phyloP scores from a whole-genome alignment of 2,113 vertebrate genomes.

The Holacanthus passer region DNA sequence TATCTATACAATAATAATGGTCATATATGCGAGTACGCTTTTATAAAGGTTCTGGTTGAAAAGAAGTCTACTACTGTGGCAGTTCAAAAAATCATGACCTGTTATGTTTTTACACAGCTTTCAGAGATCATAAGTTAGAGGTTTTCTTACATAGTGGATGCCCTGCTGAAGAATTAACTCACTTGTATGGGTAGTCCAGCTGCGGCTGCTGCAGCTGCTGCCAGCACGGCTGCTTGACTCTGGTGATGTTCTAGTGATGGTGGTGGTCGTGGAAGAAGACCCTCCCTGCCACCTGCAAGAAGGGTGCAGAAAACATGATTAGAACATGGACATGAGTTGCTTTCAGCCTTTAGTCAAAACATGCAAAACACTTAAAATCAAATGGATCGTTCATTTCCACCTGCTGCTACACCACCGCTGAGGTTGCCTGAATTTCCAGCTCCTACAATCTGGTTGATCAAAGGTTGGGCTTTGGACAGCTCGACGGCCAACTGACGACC shows the following conservation, averaged over 20 bases:
- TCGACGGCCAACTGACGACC: constrained; percentile 95
- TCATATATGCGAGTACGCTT: not conserved
- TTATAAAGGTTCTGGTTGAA: not conserved
- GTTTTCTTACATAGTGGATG: not conserved
- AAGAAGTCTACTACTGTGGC: not conserved
- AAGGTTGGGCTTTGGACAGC: constrained; percentile 93
- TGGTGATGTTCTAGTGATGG: constrained; percentile 86
- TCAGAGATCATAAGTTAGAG: not conserved
- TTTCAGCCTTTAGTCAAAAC: not conserved
- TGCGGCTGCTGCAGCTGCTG: constrained; percentile 84
- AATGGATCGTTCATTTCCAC: not conserved
- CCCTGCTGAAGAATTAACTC: not conserved
- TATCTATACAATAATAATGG: not conserved
- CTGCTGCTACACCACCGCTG: constrained; percentile 54
- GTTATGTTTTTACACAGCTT: not conserved
- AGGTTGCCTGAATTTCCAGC: constrained; percentile 44
- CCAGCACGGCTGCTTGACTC: constrained; percentile 85
- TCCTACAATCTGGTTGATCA: constrained; percentile 85
- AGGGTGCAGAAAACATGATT: not conserved
- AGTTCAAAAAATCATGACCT: not conserved
- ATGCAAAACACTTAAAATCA: not conserved
- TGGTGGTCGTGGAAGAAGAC: constrained; percentile 82
- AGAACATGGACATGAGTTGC: not conserved
- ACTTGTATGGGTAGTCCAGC: constrained; percentile 84
- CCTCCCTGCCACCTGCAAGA: constrained; percentile 72